Evolutionary conservation across 92 coral and sea anemone genomes (phyloP), one percentile per base, ranked within the genome.

Genomic region (Blastomussa wellsi): DNA sequence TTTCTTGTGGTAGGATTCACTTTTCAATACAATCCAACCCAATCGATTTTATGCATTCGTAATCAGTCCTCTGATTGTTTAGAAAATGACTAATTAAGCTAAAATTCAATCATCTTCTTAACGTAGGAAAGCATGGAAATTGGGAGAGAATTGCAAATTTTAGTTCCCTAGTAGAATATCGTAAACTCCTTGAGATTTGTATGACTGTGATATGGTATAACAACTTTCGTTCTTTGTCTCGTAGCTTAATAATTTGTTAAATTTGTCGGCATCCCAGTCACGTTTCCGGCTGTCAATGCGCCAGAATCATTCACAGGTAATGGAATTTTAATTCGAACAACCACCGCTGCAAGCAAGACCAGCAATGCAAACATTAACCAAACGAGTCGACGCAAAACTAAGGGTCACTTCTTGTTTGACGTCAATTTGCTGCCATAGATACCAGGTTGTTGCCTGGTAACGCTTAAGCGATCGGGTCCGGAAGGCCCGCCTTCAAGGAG

Each of bases 301-400:
- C 3, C 17, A 28, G 51, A 29, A 20, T 60, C 59, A 41, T 64
- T 20, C 59, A 0, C 32, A 16, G 74, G 83, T n/a, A 44, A 41
- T 5, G 83, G 74, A 66, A 67, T 39, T 41, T 1, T 49, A 28
- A 65, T 74, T 79, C 83, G 83, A 29, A 64, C 26, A 17, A 79
- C 35, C 5, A 70, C n/a, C 36, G 86, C 86, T 24, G 49, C 29
- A 19, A 82, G 14, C 15, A 82, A 57, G 51, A 82, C 69, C 77
- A 72, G 4, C 35, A 70, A 15, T 14, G 86, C 68, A 31, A 82
- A n/a, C 13, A 68, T 49, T 51, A 82, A 53, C 78, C 69, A 72
- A 68, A 72, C 48, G 32, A 82, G 70, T 44, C 86, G 36, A 20
- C 78, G 68, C 62, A 49, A 41, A 33, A 70, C 16, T 15, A 82